A percentile compares a stretch with the other conserved stretches of the same genome.
phyloP scores from a whole-genome alignment of 2,888 invertebrate genomes.

The Zeuzera pyrina region DNA sequence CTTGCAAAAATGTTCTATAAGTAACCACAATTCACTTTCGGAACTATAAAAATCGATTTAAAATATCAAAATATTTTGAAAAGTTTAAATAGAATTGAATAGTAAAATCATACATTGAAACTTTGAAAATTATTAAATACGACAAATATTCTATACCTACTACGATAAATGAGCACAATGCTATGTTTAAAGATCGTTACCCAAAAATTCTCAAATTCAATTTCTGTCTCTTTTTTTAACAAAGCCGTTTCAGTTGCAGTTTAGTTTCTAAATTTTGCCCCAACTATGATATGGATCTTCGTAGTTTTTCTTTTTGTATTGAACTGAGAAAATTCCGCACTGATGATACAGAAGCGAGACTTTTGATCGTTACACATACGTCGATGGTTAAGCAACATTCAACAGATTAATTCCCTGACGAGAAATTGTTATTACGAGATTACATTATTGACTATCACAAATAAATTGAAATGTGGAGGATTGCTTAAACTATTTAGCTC shows the following conservation, averaged over 20 bases:
- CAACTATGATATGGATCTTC: slow-evolving; percentile 56
- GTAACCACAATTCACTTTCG: slow-evolving; percentile 35
- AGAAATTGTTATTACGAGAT: slow-evolving; percentile 31
- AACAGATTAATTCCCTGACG: slow-evolving; percentile 30
- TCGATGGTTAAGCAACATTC: slow-evolving; percentile 59
- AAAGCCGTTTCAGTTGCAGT: slow-evolving; percentile 45
- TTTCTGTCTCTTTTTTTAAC: slow-evolving; percentile 16
- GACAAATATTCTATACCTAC: slow-evolving; percentile 5
- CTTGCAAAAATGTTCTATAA: slow-evolving; percentile 53
- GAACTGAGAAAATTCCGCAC: slow-evolving; percentile 34
- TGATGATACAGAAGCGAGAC: slow-evolving; percentile 51
- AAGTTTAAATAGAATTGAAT: neutral
- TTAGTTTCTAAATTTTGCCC: slow-evolving; percentile 52
- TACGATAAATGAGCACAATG: slow-evolving; percentile 20
- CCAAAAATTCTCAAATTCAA: slow-evolving; percentile 16
- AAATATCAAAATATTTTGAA: neutral
- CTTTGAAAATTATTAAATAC: slow-evolving; percentile 5
- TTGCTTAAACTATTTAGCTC: slow-evolving; percentile 31
- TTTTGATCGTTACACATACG: slow-evolving; percentile 27
- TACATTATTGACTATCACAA: slow-evolving; percentile 1
- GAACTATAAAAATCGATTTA: neutral
- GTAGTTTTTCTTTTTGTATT: slow-evolving; percentile 44
- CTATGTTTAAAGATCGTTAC: slow-evolving; percentile 38
- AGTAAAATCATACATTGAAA: neutral
- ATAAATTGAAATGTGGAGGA: slow-evolving; percentile 48